Base-by-base conservation (phyloP, 53 echinoderm and acorn worm species). In the Holothuria leucospilota region DNA sequence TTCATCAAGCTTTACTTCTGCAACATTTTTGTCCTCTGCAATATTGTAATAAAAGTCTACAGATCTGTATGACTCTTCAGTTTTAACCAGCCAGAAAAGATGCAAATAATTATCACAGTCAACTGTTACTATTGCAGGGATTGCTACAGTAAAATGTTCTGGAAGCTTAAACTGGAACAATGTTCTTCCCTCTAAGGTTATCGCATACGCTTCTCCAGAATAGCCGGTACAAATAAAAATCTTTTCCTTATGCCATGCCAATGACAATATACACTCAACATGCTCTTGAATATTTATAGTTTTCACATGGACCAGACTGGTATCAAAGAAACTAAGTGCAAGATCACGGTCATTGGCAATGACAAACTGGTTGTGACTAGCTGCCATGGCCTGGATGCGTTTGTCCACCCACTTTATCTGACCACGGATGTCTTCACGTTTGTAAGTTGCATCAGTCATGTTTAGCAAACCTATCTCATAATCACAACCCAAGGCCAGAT, bases 41-140 rank as follows among this genome's bases (percentile, higher is more conserved):
- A 60, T 20, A 56, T 34, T 80, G 80, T 60, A 80, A 20, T 60
- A 60, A 80, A 59, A 80, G 29, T 80, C 80, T 59, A 80, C 80
- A 29, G 80, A 27, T 10, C 80, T 59, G 21, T 29, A 80, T 13
- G 80, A 80, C 0, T 20, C 80, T 5, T 80, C 62, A 15, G 61
- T 80, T 15, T 80, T 80, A 34, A 80, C 80, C 15, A 80, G 59
- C 80, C 80, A 80, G 39, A 80, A 80, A 27, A 80, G 29, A 13
- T 80, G 80, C 29, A 34, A 20, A 28, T 59, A 80, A 29, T 38
- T 29, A 16, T 80, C 80, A 60, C 80, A 59, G 61, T 80, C 80
- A 10, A 21, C 24, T 8, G 8, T 59, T 14, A 62, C 80, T 25
- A 59, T 38, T 12, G 80, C 59, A 8, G 80, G 80, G 21, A 80